Evolutionary conservation across 1,140 invertebrate genomes (phyloP), one percentile per base, ranked within the genome.

Genomic region (Homalodisca vitripennis): DNA sequence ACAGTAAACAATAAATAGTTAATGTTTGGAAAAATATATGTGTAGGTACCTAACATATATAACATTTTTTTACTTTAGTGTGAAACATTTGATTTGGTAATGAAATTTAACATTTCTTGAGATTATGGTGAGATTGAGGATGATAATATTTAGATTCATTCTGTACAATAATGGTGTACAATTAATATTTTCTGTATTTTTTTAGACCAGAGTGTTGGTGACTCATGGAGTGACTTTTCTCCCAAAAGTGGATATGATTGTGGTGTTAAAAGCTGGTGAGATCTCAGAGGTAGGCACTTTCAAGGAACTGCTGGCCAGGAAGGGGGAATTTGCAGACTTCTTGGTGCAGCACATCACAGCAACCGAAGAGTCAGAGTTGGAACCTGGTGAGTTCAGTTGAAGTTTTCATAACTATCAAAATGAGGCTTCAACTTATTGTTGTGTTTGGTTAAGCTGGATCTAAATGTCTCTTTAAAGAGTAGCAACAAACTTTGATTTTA

Each of bases 211-310:
- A 69, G 77, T 97, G 24, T 83, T 95, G 62, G 93, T 96, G 22
- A 97, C 94, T 0, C 93, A 97, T 77, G 91, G 92, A 70, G 91
- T 97, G 47, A 92, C 92, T 1, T 95, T 93, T 77, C 82, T 97
- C 71, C 89, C 92, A 0, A 87, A 95, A 77, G 89, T 92, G 0
- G 93, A 97, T 80, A 85, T 91, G 72, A 94, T 98, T 66, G 80
- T 95, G 72, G 93, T 96, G 1, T 76, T 97, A 68, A 90, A 91
- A 74, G 84, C 93, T 74, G 94, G 94, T 2, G 83, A 89, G 77
- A 84, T 96, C 1, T 92, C 90, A 0, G 94, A 96, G 80, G 86
- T 80, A 51, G 93, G 94, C 46, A 90, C 89, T 10, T 96, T 94
- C 78, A 87, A 90, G 77, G 86, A 95, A 77, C 78, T 94, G 73